Evolutionary conservation across 2,797 vertebrate genomes (phyloP).

Genomic region (Oreonectes daqikongensis): DNA sequence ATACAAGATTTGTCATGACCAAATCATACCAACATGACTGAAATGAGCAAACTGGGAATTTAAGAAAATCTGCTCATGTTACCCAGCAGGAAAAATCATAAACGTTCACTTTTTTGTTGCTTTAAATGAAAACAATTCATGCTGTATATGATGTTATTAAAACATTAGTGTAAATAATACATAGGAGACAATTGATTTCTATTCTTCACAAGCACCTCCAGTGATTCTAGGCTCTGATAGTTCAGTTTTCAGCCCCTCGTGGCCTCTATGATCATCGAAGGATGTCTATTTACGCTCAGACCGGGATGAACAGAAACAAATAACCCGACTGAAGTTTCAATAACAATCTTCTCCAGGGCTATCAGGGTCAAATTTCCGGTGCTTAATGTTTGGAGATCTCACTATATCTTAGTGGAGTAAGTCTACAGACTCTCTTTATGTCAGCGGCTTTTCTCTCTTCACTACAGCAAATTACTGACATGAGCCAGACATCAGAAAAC

Average conservation of each 20-base stretch:
- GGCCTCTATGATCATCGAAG: background rate
- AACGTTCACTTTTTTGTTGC: too few species aligned
- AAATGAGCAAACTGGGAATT: too few species aligned
- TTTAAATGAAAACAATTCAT: background rate
- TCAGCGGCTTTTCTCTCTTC: background rate
- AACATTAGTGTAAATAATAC: background rate
- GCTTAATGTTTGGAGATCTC: conserved; percentile 50
- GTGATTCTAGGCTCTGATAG: background rate
- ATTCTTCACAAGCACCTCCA: background rate
- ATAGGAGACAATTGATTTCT: background rate
- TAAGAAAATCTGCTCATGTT: too few species aligned
- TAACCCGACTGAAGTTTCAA: conserved; percentile 25
- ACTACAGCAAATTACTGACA: conserved; percentile 30
- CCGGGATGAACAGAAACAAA: conserved; percentile 41
- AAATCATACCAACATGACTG: too few species aligned
- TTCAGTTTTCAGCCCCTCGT: background rate
- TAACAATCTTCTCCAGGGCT: conserved; percentile 30
- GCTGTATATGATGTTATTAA: background rate
- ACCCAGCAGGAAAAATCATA: too few species aligned
- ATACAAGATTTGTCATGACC: too few species aligned
- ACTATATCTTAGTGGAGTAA: background rate
- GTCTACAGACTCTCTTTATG: background rate
- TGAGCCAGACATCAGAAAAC: conserved; percentile 56
- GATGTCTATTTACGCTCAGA: conserved; percentile 14
- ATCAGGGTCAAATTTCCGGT: conserved; percentile 46